Conservation (phyloP, 2,888 invertebrate species). For the Mesorhabditis sp. region DNA sequence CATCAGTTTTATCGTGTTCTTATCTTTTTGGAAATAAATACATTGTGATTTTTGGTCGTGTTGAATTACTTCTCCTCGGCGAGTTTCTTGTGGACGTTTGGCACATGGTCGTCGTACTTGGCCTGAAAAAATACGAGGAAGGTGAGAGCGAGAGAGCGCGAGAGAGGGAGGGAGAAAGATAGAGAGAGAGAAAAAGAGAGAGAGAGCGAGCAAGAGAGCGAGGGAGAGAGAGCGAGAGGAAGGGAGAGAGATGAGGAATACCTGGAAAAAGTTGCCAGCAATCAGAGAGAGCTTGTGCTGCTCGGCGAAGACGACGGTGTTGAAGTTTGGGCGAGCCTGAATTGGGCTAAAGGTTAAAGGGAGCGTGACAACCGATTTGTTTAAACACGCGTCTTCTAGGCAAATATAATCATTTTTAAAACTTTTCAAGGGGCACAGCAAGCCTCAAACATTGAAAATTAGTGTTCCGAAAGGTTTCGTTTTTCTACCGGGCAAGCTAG, state of each 20-base stretch:
- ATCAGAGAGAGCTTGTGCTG: background rate
- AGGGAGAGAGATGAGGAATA: background rate
- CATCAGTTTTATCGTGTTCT: background rate
- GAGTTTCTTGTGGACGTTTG: background rate
- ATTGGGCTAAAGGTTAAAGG: background rate
- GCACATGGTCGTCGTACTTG: background rate
- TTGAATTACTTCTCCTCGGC: background rate
- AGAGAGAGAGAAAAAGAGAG: too few species aligned
- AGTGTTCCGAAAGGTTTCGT: too few species aligned
- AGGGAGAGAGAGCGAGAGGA: background rate
- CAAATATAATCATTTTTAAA: too few species aligned
- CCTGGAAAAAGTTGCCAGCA: background rate
- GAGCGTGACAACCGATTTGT: too few species aligned
- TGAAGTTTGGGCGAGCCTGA: background rate
- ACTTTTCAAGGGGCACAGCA: too few species aligned
- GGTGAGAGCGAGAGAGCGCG: too few species aligned
- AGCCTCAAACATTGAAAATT: too few species aligned
- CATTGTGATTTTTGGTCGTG: too few species aligned
- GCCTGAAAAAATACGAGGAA: slow-evolving; percentile 57
- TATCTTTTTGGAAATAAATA: background rate
- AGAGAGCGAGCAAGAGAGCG: too few species aligned
- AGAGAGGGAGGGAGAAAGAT: too few species aligned
- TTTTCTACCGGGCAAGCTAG: too few species aligned
- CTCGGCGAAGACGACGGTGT: background rate
- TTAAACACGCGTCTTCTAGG: background rate